Percentiles rank a stretch among this genome's conserved stretches.
Evolutionary conservation across 2,113 vertebrate genomes (phyloP).

Genomic region (Heterochromis multidens): DNA sequence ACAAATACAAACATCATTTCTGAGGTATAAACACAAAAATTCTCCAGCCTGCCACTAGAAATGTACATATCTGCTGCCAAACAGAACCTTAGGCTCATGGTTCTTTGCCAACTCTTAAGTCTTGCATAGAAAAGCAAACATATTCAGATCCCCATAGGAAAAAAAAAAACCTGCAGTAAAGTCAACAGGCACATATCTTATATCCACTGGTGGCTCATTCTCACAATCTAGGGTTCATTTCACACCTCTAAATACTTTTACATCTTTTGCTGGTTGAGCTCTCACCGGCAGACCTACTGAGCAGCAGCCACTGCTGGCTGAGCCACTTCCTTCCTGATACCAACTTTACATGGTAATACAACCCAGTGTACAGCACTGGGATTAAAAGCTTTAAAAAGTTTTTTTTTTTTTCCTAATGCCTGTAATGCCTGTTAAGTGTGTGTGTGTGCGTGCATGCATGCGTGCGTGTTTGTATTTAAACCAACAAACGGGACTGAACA

Average conservation of each 20-base stretch:
- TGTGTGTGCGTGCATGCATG: background rate
- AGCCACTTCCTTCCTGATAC: conserved; percentile 1
- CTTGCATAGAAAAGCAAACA: conserved; percentile 36
- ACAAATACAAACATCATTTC: conserved; percentile 10
- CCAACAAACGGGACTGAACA: background rate
- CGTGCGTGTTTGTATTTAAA: background rate
- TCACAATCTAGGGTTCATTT: conserved; percentile 28
- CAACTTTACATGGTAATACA: background rate
- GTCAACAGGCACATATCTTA: conserved; percentile 51
- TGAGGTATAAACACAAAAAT: background rate
- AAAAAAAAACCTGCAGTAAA: conserved; percentile 30
- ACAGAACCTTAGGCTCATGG: conserved; percentile 23
- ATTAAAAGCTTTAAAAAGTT: background rate
- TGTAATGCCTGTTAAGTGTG: background rate
- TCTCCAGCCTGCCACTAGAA: background rate
- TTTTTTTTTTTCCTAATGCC: background rate
- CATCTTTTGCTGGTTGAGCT: conserved; percentile 11
- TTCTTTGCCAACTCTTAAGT: conserved; percentile 35
- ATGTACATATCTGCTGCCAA: background rate
- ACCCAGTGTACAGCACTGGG: background rate
- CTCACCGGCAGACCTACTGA: background rate
- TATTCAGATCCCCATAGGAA: conserved; percentile 31
- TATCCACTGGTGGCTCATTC: conserved; percentile 27
- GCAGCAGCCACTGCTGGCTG: background rate
- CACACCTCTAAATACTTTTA: conserved; percentile 26